These are phyloP conservation scores for Chiridota heheva DNA, from an alignment of 35 echinoderm and acorn worm species.

Conservation along the genomic window DNA sequence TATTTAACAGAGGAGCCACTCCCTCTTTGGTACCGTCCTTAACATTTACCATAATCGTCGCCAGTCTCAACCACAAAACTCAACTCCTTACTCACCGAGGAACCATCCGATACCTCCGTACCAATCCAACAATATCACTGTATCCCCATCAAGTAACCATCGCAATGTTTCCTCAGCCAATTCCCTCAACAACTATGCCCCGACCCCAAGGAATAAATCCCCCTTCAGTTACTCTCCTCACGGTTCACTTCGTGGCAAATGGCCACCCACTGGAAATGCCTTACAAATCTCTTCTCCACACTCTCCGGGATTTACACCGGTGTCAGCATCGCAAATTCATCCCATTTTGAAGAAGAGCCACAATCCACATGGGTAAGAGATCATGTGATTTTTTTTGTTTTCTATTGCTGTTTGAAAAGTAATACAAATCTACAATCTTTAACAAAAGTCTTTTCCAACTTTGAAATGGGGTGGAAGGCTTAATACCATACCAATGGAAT, in stretches of 20 bases:
- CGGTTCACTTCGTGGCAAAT: constrained; percentile 44
- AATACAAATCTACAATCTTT: neutral
- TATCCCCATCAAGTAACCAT: constrained; percentile 87
- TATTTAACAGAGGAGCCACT: constrained; percentile 90
- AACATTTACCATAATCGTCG: constrained; percentile 89
- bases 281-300: constrained; percentile 80
- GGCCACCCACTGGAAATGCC: constrained; percentile 52
- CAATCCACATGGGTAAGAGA: constrained; percentile 44
- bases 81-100: constrained; percentile 47
- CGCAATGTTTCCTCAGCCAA: constrained; percentile 89
- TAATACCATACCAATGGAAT: too few relatives aligned
- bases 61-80: constrained; percentile 70
- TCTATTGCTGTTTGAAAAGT: neutral
- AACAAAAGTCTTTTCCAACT: neutral
- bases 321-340: constrained; percentile 7
- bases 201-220: constrained; percentile 70
- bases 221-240: constrained; percentile 71
- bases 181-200: constrained; percentile 86
- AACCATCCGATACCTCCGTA: constrained; percentile 52
- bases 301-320: constrained; percentile 78
- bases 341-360: constrained; percentile 22
- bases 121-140: constrained; percentile 66
- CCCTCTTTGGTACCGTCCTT: constrained; percentile 88
- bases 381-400: neutral
- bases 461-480: too few relatives aligned